phyloP scores from a whole-genome alignment of 2,888 invertebrate genomes.

The Pecten maximus region DNA sequence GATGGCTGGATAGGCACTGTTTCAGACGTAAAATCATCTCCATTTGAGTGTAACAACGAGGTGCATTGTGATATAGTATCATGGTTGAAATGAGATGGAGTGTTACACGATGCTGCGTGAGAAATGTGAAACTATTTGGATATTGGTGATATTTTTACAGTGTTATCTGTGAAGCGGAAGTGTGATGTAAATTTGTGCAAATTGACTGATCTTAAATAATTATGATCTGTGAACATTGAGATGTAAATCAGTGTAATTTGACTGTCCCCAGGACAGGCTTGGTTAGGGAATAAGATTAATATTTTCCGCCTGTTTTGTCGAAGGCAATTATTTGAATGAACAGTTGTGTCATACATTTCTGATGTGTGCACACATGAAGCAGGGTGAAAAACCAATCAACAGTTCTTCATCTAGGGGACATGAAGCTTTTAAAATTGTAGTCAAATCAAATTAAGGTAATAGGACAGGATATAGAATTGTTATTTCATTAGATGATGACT shows the following conservation, averaged over 20 bases:
- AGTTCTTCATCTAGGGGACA: not conserved
- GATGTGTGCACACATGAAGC: not conserved
- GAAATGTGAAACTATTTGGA: not conserved
- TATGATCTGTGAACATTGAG: conserved; percentile 21
- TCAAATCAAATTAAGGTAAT: not conserved
- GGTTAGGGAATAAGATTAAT: conserved; percentile 20
- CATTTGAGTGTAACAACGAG: not conserved
- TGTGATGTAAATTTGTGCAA: conserved; percentile 13
- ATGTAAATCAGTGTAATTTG: conserved; percentile 20
- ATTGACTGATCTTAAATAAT: conserved; percentile 5
- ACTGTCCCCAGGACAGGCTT: conserved; percentile 4
- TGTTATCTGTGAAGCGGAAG: conserved; percentile 5
- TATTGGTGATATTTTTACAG: not conserved
- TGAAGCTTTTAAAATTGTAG: not conserved
- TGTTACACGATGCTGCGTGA: not conserved
- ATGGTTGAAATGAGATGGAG: not conserved
- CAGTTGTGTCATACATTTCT: not conserved
- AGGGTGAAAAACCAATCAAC: not conserved
- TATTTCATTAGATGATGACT: not conserved
- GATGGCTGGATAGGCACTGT: not conserved
- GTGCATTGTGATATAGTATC: not conserved
- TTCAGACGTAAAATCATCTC: not conserved
- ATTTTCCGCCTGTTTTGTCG: conserved; percentile 18
- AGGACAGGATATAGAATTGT: not conserved
- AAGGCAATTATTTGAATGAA: conserved; percentile 23